Evolutionary conservation across 2,797 vertebrate species (phyloP), one percentile per base, ranked within the genome.

Genomic region (Pseudomugil gertrudae): DNA sequence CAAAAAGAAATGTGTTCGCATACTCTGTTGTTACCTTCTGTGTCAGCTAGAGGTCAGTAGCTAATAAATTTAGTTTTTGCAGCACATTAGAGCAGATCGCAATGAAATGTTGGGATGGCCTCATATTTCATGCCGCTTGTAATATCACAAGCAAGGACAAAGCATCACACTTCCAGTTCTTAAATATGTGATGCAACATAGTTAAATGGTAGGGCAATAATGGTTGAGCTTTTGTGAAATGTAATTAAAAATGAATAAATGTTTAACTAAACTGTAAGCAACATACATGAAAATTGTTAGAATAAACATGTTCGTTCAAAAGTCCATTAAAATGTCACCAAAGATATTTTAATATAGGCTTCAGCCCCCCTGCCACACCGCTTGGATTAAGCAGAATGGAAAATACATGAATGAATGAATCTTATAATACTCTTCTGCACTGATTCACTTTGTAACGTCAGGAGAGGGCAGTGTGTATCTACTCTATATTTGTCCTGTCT

Each of bases 1-100:
- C 15, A 3, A 55, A 55, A 36, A 54, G 9, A 15, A 23, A 53
- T 59, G 43, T 56, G 9, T 35, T 8, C 13, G 21, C 29, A 24
- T 3, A 9, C 14, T 47, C 24, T 81, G 80, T 57, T 76, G 61
- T 89, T 90, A 69, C 83, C 52, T 38, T 75, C 30, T 80, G 36
- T 63, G 29, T 70, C 90, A 91, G 89, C 91, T 92, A 92, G 91
- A 90, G 87, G 92, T 89, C 91, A 93, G 87, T 75, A 90, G 69
- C 80, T 77, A 61, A 76, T 84, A 70, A 54, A 74, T 35, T 75
- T 78, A 79, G 30, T 23, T 13, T 11, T 2, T 17, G 63, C 47
- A 0, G 1, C 21, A 27, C 9, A 45, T 55, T 36, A 32, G 14
- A 52, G 64, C 2, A 33, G 17, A 57, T 60, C 4, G 26, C 27